Evolutionary conservation across 1,140 invertebrate species (phyloP).

Genomic region (Oreohelix idahoensis): DNA sequence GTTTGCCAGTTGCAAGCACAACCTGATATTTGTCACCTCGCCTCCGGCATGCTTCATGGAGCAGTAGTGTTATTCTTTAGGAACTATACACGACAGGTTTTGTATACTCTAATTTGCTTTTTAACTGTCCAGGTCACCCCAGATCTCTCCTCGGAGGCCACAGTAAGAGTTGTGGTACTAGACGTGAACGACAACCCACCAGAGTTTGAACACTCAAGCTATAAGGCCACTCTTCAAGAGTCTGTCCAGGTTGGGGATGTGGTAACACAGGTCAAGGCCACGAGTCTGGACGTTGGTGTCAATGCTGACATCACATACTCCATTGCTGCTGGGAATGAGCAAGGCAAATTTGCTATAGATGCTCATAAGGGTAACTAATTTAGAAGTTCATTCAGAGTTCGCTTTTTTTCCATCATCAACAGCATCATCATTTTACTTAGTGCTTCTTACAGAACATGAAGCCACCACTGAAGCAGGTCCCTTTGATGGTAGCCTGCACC

Average conservation of each 20-base stretch:
- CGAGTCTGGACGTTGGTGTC: slow-evolving; percentile 82
- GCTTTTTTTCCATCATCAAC: not conserved
- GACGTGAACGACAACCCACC: slow-evolving; percentile 96
- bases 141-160: slow-evolving; percentile 76
- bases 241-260: slow-evolving; percentile 45
- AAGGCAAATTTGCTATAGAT: slow-evolving; percentile 87
- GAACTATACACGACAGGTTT: too few species aligned
- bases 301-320: slow-evolving; percentile 84
- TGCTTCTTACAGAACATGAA: too few species aligned
- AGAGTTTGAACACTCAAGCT: slow-evolving; percentile 76
- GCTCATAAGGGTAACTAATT: slow-evolving; percentile 76
- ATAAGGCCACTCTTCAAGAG: slow-evolving; percentile 57
- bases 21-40: too few species aligned
- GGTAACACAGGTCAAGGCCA: slow-evolving; percentile 72
- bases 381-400: too few species aligned
- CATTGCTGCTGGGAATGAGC: slow-evolving; percentile 87
- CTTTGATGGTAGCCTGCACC: too few species aligned
- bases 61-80: too few species aligned
- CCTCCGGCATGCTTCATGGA: too few species aligned
- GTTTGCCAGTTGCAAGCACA: too few species aligned
- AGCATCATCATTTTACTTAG: not conserved
- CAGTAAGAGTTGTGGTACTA: slow-evolving; percentile 86
- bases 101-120: too few species aligned
- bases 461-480: too few species aligned
- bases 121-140: slow-evolving; percentile 56